A percentile compares a stretch with the other conserved stretches of the same genome.
Evolutionary conservation across 2,888 invertebrate species (phyloP).

Genomic region (Xylota sylvarum): DNA sequence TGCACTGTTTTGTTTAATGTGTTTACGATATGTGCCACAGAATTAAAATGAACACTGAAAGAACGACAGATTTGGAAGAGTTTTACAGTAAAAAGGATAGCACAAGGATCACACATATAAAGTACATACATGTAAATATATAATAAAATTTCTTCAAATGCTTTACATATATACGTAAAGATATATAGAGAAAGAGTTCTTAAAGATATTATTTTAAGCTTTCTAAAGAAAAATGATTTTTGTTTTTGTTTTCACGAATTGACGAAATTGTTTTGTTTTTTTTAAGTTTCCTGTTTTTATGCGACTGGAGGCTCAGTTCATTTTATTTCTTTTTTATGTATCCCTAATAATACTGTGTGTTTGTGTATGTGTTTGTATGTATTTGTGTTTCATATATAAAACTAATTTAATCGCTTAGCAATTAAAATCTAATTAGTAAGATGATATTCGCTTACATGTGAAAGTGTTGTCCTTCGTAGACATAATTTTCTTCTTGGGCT

Average conservation of each 20-base stretch:
- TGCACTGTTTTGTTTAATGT: not conserved
- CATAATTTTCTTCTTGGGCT: not conserved
- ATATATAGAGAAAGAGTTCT: constrained; percentile 8
- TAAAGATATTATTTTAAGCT: constrained; percentile 6
- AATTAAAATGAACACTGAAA: constrained; percentile 31
- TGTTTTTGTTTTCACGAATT: constrained; percentile 31
- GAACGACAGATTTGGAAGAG: constrained; percentile 33
- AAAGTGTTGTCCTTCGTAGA: constrained; percentile 1
- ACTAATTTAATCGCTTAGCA: constrained; percentile 16
- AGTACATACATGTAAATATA: constrained; percentile 8
- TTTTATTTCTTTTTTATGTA: constrained; percentile 5
- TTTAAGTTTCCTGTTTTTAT: constrained; percentile 16
- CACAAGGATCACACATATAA: constrained; percentile 20
- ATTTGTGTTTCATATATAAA: constrained; percentile 23
- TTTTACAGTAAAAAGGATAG: constrained; percentile 20
- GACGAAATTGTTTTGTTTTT: constrained; percentile 34
- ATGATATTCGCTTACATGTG: not conserved
- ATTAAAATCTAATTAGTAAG: constrained; percentile 27
- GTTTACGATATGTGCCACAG: constrained; percentile 31
- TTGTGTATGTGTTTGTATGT: not conserved
- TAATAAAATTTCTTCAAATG: constrained; percentile 2
- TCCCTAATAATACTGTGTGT: constrained; percentile 16
- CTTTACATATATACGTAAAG: not conserved
- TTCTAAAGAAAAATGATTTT: constrained; percentile 31
- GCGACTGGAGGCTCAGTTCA: constrained; percentile 40